Percentiles rank a stretch among this genome's conserved stretches.
Evolutionary conservation across 2,113 vertebrate species (phyloP).

Genomic region (Zootoca vivipara): DNA sequence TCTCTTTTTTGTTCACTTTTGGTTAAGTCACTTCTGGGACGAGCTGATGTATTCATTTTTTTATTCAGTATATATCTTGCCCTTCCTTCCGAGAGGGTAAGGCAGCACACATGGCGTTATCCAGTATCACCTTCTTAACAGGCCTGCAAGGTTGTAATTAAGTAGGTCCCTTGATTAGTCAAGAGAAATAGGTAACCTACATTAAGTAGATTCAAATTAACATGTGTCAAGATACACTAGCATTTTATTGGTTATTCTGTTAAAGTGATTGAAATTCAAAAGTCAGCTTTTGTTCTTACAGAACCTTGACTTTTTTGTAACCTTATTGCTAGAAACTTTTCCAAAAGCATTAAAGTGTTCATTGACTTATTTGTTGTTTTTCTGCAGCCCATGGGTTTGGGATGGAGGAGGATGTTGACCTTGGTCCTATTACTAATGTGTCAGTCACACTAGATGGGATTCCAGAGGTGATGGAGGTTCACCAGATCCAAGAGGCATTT

Average conservation of each 20-base stretch:
- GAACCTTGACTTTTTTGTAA: background rate
- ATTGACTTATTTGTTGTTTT: slow-evolving; percentile 32
- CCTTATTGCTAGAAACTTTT: background rate
- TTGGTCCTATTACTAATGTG: slow-evolving; percentile 86
- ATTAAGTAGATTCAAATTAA: background rate
- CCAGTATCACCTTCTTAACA: background rate
- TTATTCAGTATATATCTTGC: background rate
- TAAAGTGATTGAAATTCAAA: background rate
- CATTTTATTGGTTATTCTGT: background rate
- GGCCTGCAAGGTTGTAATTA: background rate
- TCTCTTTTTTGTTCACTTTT: background rate
- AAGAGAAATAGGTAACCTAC: background rate
- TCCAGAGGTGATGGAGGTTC: slow-evolving; percentile 83
- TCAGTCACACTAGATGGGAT: slow-evolving; percentile 87
- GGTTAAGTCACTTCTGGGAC: background rate
- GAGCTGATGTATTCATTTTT: background rate
- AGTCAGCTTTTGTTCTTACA: background rate
- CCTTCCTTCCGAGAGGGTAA: background rate
- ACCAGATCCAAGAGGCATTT: slow-evolving; percentile 74
- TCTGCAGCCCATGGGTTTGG: slow-evolving; percentile 79
- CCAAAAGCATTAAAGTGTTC: slow-evolving; percentile 3
- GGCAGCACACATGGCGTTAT: too few species aligned
- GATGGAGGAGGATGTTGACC: slow-evolving; percentile 83
- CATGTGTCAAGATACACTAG: too few species aligned
- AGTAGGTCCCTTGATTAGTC: background rate